phyloP scores from a whole-genome alignment of 2,888 invertebrate genomes.

The Anoncus sp. region DNA sequence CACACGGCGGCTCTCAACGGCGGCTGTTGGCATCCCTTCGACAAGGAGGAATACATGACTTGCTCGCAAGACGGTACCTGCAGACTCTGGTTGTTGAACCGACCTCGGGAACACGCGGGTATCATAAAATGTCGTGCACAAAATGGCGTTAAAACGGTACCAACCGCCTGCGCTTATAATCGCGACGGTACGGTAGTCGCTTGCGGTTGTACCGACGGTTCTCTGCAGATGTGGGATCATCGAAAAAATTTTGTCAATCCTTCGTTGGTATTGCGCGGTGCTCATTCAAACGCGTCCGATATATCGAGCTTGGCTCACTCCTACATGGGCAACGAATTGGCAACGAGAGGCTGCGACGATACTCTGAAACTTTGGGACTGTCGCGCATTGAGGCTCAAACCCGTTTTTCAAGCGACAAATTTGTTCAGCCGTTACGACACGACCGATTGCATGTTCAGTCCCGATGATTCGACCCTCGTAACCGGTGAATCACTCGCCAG shows the following conservation, averaged over 20 bases:
- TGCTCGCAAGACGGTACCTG: conserved; percentile 97
- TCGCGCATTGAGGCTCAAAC: conserved; percentile 91
- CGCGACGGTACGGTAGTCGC: conserved; percentile 94
- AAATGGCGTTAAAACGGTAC: conserved; percentile 94
- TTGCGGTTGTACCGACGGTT: conserved; percentile 97
- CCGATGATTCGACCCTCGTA: conserved; percentile 94
- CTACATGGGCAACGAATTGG: conserved; percentile 91
- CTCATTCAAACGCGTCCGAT: conserved; percentile 92
- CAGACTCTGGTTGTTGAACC: conserved; percentile 94
- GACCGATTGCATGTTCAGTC: conserved; percentile 93
- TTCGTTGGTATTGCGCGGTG: conserved; percentile 89
- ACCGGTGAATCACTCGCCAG: conserved; percentile 94
- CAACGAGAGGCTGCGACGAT: conserved; percentile 95
- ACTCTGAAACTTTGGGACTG: conserved; percentile 98
- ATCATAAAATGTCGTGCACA: conserved; percentile 95
- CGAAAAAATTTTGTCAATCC: conserved; percentile 96
- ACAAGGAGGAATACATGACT: conserved; percentile 96
- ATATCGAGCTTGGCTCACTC: conserved; percentile 95
- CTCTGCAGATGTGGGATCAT: conserved; percentile 98
- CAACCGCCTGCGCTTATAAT: conserved; percentile 93
- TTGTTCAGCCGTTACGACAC: conserved; percentile 94
- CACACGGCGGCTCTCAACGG: conserved; percentile 96
- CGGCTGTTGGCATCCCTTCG: conserved; percentile 96
- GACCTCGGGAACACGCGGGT: conserved; percentile 90
- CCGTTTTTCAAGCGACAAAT: conserved; percentile 88